Evolutionary conservation across 1,140 invertebrate species (phyloP).

Genomic region (Drosophila paulistorum): DNA sequence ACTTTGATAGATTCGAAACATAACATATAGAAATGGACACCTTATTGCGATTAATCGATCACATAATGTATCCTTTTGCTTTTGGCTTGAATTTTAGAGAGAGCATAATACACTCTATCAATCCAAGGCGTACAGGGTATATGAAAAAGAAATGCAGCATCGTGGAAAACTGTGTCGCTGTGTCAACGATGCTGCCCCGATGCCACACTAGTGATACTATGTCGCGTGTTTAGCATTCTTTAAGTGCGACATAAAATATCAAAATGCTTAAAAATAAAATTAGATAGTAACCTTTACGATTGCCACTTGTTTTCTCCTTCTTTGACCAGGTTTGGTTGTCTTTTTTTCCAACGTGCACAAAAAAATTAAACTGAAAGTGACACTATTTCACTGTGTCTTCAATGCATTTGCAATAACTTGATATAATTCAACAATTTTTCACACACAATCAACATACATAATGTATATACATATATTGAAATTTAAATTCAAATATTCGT

Average conservation of each 20-base stretch:
- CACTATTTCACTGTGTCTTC: no score
- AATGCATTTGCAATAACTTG: neutral
- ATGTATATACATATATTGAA: neutral
- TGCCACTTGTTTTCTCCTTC: slow-evolving; percentile 13
- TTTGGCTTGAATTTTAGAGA: neutral
- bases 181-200: slow-evolving; percentile 54
- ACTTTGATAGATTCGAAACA: no score
- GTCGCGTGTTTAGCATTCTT: slow-evolving; percentile 49
- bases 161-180: slow-evolving; percentile 76
- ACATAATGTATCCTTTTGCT: neutral
- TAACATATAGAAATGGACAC: no score
- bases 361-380: neutral
- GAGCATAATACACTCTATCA: neutral
- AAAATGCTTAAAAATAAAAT: slow-evolving; percentile 30
- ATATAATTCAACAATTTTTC: neutral
- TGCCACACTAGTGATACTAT: slow-evolving; percentile 24
- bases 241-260: slow-evolving; percentile 24
- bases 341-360: neutral
- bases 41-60: no score
- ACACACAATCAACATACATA: neutral
- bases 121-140: slow-evolving; percentile 11
- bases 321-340: neutral
- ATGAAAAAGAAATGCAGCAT: slow-evolving; percentile 39
- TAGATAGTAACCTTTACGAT: slow-evolving; percentile 26
- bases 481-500: neutral